Base-by-base conservation (phyloP, 2,888 invertebrate genomes). In the Ypsolopha scabrella region DNA sequence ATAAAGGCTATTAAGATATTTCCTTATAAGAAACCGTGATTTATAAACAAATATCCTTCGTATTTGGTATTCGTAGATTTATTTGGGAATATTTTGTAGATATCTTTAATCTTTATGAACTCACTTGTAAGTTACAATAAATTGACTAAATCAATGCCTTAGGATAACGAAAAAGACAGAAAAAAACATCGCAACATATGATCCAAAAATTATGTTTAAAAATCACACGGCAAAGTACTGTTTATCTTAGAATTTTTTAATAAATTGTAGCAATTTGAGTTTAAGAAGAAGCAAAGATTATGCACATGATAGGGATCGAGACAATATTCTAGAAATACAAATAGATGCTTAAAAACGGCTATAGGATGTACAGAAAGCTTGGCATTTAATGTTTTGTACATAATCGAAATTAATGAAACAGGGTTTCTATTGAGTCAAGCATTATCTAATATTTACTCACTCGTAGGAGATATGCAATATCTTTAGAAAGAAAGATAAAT, bases 301-400 rank as follows among this genome's bases (percentile, higher is more conserved):
- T 24, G 24, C 24, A 24, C 2, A 24, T 51, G 34, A 50, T 81
- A 82, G 75, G 73, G 70, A 80, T 76, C 64, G 75, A 75, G 85
- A 85, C 85, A 85, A 85, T 85, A 85, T 82, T 85, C 83, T 83
- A 43, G 63, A 63, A 69, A 65, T 79, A 78, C 71, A 70, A 46
- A 35, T 80, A 80, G 80, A 74, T 69, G 81, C 80, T 80, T 78
- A 65, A 65, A 61, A 33, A 46, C n/a, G 7, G 24, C 6, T n/a
- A 8, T 43, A 43, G 43, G 8, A 24, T 43, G 43, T 43, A 43
- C 11, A 43, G 24, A 41, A 10, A 7, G 43, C 43, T 43, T 43
- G 4, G 43, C 43, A 14, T 43, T 43, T 13, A 43, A 43, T 43
- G 7, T 14, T 14, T 43, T 11, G 11, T 14, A 43, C 24, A 43